A percentile compares a stretch with the other conserved stretches of the same genome.
Evolutionary conservation across 92 coral and sea anemone genomes (phyloP).

Genomic region (Palythoa caribaeorum): DNA sequence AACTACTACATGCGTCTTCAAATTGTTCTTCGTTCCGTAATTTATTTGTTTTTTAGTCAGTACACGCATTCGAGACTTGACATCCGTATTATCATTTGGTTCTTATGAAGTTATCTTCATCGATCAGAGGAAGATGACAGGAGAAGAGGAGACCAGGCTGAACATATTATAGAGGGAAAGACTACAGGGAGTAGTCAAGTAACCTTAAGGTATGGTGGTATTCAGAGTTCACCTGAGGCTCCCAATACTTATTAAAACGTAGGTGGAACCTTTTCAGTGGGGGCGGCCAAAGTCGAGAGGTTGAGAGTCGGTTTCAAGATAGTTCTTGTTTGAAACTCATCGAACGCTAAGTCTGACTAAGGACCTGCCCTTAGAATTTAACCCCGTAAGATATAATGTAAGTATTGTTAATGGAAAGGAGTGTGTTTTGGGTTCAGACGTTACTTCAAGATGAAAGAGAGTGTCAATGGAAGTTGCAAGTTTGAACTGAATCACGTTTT

Average conservation of each 20-base stretch:
- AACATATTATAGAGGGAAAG: constrained; percentile 16
- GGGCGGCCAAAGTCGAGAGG: constrained; percentile 4
- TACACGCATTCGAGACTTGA: too few species aligned
- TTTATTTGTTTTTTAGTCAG: too few species aligned
- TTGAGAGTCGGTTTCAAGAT: constrained; percentile 58
- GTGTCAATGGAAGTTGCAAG: constrained; percentile 56
- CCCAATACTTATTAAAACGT: constrained; percentile 10
- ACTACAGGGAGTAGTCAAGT: constrained; percentile 24
- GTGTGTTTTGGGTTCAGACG: constrained; percentile 46
- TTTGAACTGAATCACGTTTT: constrained; percentile 58
- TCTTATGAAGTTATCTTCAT: constrained; percentile 24
- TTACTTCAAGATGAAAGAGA: constrained; percentile 48
- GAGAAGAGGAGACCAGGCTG: constrained; percentile 32
- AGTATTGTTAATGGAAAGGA: constrained; percentile 58
- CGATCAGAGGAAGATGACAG: constrained; percentile 15
- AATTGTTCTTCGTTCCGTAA: too few species aligned
- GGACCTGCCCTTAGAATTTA: constrained; percentile 37
- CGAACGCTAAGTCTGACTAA: constrained; percentile 51
- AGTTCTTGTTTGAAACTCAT: constrained; percentile 55
- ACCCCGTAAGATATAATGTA: constrained; percentile 49
- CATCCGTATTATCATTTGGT: too few species aligned
- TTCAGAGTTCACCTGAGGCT: constrained; percentile 5
- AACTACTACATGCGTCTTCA: too few species aligned
- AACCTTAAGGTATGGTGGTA: constrained; percentile 5
- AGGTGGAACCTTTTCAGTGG: constrained; percentile 7